A percentile compares a stretch with the other conserved stretches of the same genome.
phyloP scores from a whole-genome alignment of 2,113 vertebrate genomes.

The Anguilla rostrata region DNA sequence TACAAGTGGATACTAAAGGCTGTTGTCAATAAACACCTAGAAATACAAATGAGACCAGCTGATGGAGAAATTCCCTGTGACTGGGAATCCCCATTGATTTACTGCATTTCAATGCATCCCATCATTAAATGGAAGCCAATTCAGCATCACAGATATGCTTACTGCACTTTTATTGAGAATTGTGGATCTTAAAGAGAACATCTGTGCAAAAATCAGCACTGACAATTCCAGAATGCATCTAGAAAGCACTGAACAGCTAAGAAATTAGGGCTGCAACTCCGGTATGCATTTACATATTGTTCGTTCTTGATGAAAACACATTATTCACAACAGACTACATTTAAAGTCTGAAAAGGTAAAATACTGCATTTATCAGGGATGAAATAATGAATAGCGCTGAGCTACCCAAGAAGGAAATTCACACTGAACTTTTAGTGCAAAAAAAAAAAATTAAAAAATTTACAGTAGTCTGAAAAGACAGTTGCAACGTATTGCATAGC shows the following conservation, averaged over 20 bases:
- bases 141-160: not conserved
- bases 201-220: not conserved
- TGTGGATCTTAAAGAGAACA: not conserved
- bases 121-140: not conserved
- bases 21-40: too few species aligned
- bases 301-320: too few species aligned
- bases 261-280: not conserved
- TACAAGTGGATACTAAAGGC: too few species aligned
- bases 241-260: not conserved
- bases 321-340: too few species aligned
- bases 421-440: too few species aligned
- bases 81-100: not conserved
- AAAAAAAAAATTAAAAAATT: too few species aligned
- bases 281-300: not conserved
- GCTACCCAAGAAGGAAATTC: too few species aligned
- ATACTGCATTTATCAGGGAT: too few species aligned
- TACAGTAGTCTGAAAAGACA: too few species aligned
- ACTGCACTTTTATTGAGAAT: not conserved
- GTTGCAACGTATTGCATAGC: too few species aligned
- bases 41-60: not conserved
- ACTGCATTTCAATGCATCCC: not conserved
- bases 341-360: too few species aligned
- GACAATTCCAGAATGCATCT: not conserved
- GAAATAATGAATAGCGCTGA: too few species aligned
- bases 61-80: not conserved